Conservation (phyloP, 2,797 vertebrate species). For the Helostoma temminkii region DNA sequence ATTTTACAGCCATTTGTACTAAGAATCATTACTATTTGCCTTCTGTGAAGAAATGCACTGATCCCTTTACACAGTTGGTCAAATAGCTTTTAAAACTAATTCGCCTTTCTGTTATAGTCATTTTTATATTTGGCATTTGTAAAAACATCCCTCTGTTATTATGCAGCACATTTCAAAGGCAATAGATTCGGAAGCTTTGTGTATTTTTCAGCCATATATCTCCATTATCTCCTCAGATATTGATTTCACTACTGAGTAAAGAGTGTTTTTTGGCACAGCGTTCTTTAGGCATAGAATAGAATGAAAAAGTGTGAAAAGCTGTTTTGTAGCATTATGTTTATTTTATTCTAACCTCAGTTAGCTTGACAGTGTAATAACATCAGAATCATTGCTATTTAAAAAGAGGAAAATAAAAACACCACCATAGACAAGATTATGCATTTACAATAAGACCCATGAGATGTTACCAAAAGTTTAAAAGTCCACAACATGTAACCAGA, state of each 20-base stretch:
- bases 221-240: conserved; percentile 36
- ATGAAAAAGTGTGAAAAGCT: conserved; percentile 28
- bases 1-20: conserved; percentile 9
- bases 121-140: conserved; percentile 1
- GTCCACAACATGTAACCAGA: conserved; percentile 9
- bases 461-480: conserved; percentile 25
- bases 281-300: conserved; percentile 13
- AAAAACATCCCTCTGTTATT: neutral
- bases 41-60: neutral
- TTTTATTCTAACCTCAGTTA: neutral
- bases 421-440: neutral
- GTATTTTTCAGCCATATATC: conserved; percentile 29
- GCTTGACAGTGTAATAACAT: neutral
- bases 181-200: conserved; percentile 24
- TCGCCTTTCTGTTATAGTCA: neutral
- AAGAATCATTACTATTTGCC: conserved; percentile 12
- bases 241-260: conserved; percentile 47
- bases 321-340: conserved; percentile 6
- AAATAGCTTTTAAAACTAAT: neutral
- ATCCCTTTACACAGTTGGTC: neutral
- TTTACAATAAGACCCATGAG: conserved; percentile 4
- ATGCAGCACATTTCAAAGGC: conserved; percentile 2
- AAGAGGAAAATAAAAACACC: conserved; percentile 1
- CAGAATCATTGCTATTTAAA: conserved; percentile 2
- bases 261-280: conserved; percentile 42